A percentile compares a stretch with the other conserved stretches of the same genome.
Evolutionary conservation across 2,888 invertebrate species (phyloP).

Genomic region (Ferdinandea cuprea): DNA sequence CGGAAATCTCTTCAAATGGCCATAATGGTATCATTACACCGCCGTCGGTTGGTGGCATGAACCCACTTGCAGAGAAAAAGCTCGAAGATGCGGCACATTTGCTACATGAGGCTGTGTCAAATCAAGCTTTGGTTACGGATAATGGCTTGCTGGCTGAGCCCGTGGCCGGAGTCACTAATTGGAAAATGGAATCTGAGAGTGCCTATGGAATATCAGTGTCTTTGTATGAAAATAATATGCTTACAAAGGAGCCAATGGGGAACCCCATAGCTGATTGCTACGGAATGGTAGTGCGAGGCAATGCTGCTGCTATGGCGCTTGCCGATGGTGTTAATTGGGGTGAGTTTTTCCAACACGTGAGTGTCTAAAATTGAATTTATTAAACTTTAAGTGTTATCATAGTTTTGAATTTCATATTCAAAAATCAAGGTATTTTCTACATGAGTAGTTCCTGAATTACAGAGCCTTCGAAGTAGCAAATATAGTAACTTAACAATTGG

Average conservation of each 20-base stretch:
- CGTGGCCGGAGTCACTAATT: slow-evolving; percentile 82
- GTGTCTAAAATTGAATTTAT: too few relatives aligned
- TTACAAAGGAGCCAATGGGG: slow-evolving; percentile 88
- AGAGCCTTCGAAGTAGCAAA: too few relatives aligned
- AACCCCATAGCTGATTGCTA: slow-evolving; percentile 95
- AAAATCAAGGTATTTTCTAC: too few relatives aligned
- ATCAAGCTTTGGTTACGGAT: slow-evolving; percentile 76
- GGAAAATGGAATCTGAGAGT: slow-evolving; percentile 82
- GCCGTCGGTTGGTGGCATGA: slow-evolving; percentile 24
- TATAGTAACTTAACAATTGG: too few relatives aligned
- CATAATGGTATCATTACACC: slow-evolving; percentile 61
- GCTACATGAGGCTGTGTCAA: slow-evolving; percentile 81
- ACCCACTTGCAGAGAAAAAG: slow-evolving; percentile 72
- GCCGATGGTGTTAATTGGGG: slow-evolving; percentile 98
- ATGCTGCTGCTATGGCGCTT: slow-evolving; percentile 90
- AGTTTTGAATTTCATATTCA: too few relatives aligned
- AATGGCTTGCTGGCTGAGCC: slow-evolving; percentile 75
- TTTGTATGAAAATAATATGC: slow-evolving; percentile 92
- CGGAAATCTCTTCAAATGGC: slow-evolving; percentile 61
- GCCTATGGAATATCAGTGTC: slow-evolving; percentile 85
- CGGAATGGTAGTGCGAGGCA: slow-evolving; percentile 88
- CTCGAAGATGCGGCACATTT: slow-evolving; percentile 78
- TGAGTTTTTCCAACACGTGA: too few relatives aligned
- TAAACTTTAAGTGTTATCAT: too few relatives aligned
- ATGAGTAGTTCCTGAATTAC: too few relatives aligned